Evolutionary conservation across 1,140 invertebrate genomes (phyloP).

Genomic region (Pogonomyrmex barbatus): DNA sequence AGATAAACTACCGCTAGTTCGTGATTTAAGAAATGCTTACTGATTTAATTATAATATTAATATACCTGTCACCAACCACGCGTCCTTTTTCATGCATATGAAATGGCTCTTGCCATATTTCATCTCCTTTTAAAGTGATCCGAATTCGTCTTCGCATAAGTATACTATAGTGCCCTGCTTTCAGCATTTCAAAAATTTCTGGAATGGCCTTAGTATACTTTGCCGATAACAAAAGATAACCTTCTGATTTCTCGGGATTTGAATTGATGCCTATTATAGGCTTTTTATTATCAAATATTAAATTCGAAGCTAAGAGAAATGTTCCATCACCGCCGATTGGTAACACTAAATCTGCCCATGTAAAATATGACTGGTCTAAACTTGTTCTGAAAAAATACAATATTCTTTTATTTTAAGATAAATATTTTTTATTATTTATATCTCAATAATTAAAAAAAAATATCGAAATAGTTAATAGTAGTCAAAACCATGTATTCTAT

Average conservation of each 20-base stretch:
- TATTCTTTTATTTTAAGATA: conserved; percentile 10
- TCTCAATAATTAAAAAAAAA: background rate
- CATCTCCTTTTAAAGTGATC: conserved; percentile 92
- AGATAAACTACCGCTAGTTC: background rate
- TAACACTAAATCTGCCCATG: conserved; percentile 97
- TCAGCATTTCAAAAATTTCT: conserved; percentile 90
- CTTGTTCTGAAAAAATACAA: conserved; percentile 87
- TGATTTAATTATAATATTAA: conserved; percentile 17
- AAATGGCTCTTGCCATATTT: conserved; percentile 87
- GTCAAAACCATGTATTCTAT: background rate
- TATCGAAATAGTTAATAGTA: background rate
- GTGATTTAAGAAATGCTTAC: background rate
- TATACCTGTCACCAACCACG: conserved; percentile 65
- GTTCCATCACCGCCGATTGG: conserved; percentile 99
- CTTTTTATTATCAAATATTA: conserved; percentile 91
- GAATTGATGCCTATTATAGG: conserved; percentile 99
- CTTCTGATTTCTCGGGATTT: conserved; percentile 97
- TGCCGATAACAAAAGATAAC: conserved; percentile 95
- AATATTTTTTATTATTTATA: background rate
- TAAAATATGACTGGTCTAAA: conserved; percentile 89
- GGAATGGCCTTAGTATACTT: conserved; percentile 89
- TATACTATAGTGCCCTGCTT: conserved; percentile 89
- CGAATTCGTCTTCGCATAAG: conserved; percentile 92
- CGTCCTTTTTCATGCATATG: conserved; percentile 90
- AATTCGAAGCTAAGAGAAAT: conserved; percentile 96